Percentiles rank a stretch among this genome's conserved stretches.
phyloP scores from a whole-genome alignment of 2,888 invertebrate species.

The Nephrotoma flavescens region DNA sequence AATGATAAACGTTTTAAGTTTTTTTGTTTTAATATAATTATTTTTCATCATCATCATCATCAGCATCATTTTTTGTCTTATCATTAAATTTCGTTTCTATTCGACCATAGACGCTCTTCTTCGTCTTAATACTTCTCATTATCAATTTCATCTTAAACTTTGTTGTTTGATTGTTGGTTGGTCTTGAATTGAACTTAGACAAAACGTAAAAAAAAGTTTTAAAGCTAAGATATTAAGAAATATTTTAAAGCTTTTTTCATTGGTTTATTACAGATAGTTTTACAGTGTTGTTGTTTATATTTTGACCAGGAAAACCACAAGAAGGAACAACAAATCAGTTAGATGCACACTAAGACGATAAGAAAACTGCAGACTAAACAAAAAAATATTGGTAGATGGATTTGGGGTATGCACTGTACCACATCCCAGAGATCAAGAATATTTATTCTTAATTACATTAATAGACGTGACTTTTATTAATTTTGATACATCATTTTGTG shows the following conservation, averaged over 20 bases:
- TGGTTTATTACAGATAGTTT: neutral
- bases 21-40: neutral
- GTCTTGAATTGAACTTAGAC: neutral
- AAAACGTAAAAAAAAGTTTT: neutral
- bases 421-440: neutral
- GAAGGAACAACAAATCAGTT: neutral
- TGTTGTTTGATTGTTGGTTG: neutral
- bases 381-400: neutral
- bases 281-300: neutral
- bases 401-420: neutral
- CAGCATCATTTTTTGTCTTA: neutral
- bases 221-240: neutral
- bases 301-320: neutral
- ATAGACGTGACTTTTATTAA: slow-evolving; percentile 5
- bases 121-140: neutral
- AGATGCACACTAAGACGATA: neutral
- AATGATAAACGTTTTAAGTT: neutral
- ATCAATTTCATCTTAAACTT: neutral
- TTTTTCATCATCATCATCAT: neutral
- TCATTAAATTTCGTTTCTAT: neutral
- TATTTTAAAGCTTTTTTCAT: neutral
- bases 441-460: slow-evolving; percentile 1
- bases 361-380: neutral
- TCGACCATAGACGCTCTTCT: neutral
- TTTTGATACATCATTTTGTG: slow-evolving; percentile 3